Conservation (phyloP, 2,113 vertebrate genomes). For the Philantomba maxwellii region DNA sequence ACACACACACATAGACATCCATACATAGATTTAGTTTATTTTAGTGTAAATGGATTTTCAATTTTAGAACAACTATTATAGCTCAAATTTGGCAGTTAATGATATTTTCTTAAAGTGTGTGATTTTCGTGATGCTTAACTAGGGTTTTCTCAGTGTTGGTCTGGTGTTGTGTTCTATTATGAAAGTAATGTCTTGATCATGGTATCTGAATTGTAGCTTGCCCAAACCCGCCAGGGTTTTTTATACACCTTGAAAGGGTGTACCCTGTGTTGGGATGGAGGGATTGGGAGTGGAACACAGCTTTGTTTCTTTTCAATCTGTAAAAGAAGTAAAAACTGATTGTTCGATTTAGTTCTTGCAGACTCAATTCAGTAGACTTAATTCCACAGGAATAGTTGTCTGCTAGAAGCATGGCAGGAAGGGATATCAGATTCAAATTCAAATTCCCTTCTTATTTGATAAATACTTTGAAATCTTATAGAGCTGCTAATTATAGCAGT, state of each 20-base stretch:
- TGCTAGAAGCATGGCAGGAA: constrained; percentile 48
- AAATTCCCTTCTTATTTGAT: background rate
- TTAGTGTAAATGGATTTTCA: constrained; percentile 37
- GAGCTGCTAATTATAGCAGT: background rate
- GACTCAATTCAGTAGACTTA: constrained; percentile 29
- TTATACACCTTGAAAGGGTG: background rate
- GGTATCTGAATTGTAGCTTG: constrained; percentile 28
- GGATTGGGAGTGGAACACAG: background rate
- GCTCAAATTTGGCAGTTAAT: constrained; percentile 13
- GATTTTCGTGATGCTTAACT: constrained; percentile 48
- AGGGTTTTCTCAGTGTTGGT: constrained; percentile 39
- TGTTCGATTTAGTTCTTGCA: background rate
- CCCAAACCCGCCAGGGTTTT: constrained; percentile 16
- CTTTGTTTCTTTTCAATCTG: constrained; percentile 29
- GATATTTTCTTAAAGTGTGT: constrained; percentile 42
- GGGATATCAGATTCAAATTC: constrained; percentile 53
- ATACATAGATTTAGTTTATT: background rate
- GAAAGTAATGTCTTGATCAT: constrained; percentile 30
- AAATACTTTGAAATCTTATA: constrained; percentile 48
- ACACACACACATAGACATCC: background rate
- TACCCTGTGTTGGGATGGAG: constrained; percentile 6
- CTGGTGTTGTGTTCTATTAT: constrained; percentile 49
- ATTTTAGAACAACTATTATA: background rate
- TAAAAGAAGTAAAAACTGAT: constrained; percentile 11
- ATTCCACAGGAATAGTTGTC: constrained; percentile 35